Conservation (phyloP, 1,140 invertebrate species). For the Achroia grisella region DNA sequence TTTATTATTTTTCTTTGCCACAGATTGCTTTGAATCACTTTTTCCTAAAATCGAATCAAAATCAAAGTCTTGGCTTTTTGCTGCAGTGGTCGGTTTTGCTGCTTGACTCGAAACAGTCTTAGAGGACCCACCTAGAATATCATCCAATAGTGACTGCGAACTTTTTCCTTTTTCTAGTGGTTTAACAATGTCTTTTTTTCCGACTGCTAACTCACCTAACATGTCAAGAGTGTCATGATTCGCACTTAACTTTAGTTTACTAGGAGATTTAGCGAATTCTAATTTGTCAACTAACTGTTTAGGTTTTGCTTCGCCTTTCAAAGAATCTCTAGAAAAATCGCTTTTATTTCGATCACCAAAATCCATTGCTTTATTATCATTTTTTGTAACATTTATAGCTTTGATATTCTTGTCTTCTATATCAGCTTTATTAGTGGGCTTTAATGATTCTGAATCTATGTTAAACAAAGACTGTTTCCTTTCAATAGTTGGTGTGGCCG, state of each 20-base stretch:
- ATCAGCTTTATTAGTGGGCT: constrained; percentile 2
- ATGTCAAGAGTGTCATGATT: constrained; percentile 41
- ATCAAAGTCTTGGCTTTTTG: constrained; percentile 48
- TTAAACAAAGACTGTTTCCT: constrained; percentile 62
- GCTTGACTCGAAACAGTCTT: constrained; percentile 22
- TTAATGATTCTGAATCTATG: constrained; percentile 27
- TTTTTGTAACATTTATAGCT: not conserved
- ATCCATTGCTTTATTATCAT: not conserved
- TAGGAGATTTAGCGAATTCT: constrained; percentile 37
- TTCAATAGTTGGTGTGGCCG: constrained; percentile 29
- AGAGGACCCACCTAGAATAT: constrained; percentile 48
- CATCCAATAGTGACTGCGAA: constrained; percentile 55
- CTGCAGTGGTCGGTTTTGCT: constrained; percentile 20
- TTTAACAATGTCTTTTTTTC: constrained; percentile 40
- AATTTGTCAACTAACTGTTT: constrained; percentile 19
- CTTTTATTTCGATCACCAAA: not conserved
- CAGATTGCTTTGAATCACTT: constrained; percentile 32
- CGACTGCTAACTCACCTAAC: constrained; percentile 26
- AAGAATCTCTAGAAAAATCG: constrained; percentile 33
- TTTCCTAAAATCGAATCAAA: constrained; percentile 50
- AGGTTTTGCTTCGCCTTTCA: constrained; percentile 19
- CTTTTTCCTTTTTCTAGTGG: constrained; percentile 49
- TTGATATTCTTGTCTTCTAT: constrained; percentile 8
- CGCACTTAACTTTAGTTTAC: constrained; percentile 31
- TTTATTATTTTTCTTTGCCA: constrained; percentile 14